phyloP scores from a whole-genome alignment of 1,140 invertebrate species.

The Drosophila lacertosa region DNA sequence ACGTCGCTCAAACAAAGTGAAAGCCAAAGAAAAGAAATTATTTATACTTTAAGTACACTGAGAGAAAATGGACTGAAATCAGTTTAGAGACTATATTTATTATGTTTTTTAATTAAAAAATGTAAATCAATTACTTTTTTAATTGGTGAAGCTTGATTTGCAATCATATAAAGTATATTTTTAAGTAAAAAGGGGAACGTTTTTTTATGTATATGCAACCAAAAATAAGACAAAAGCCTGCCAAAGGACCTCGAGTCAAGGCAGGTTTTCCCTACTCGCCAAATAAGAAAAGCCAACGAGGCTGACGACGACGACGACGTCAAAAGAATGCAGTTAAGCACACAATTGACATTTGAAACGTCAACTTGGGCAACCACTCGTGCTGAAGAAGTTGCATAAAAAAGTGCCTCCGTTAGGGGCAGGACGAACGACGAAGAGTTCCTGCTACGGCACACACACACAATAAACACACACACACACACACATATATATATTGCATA shows the following conservation, averaged over 20 bases:
- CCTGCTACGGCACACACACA: slow-evolving; percentile 24
- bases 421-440: slow-evolving; percentile 8
- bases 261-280: slow-evolving; percentile 50
- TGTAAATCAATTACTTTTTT: too few species aligned
- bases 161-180: too few species aligned
- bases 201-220: too few species aligned
- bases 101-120: too few species aligned
- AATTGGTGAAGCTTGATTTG: too few species aligned
- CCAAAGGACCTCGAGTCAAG: slow-evolving; percentile 29
- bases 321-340: slow-evolving; percentile 83
- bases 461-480: slow-evolving; percentile 17
- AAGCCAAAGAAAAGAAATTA: slow-evolving; percentile 80
- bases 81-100: too few species aligned
- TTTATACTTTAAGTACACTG: slow-evolving; percentile 38
- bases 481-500: not conserved
- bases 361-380: slow-evolving; percentile 82
- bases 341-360: slow-evolving; percentile 84
- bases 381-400: slow-evolving; percentile 82
- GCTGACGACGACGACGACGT: slow-evolving; percentile 40
- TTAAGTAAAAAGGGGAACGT: too few species aligned
- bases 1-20: slow-evolving; percentile 67
- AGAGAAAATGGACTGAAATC: slow-evolving; percentile 5
- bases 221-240: slow-evolving; percentile 69
- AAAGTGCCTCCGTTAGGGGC: slow-evolving; percentile 79
- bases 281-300: slow-evolving; percentile 67